Evolutionary conservation across 2,888 invertebrate species (phyloP).

Genomic region (Metellina segmentata): DNA sequence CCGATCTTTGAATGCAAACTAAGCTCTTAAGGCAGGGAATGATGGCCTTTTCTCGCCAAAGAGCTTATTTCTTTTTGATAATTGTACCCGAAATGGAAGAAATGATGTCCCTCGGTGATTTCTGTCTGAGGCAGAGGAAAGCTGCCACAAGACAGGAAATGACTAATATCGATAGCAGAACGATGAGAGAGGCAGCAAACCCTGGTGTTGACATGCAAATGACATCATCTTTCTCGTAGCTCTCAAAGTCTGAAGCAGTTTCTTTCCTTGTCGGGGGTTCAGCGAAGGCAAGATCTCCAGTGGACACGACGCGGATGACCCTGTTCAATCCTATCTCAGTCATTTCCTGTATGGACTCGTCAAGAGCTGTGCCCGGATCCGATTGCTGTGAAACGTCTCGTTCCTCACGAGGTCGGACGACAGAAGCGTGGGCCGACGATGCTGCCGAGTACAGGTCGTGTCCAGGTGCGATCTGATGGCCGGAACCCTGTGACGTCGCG

Average conservation of each 20-base stretch:
- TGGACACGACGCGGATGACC: conserved; percentile 87
- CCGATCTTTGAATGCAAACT: background rate
- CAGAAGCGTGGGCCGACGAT: conserved; percentile 49
- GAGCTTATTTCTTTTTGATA: conserved; percentile 61
- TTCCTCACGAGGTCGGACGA: conserved; percentile 77
- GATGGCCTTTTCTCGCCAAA: conserved; percentile 2
- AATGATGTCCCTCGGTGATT: conserved; percentile 69
- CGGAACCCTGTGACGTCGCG: conserved; percentile 46
- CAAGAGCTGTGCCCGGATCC: background rate
- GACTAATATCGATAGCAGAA: conserved; percentile 90
- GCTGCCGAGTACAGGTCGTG: conserved; percentile 62
- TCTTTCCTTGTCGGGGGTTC: conserved; percentile 82
- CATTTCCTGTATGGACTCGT: conserved; percentile 55
- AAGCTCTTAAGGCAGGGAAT: conserved; percentile 50
- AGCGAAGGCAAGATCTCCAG: conserved; percentile 92
- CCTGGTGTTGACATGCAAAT: conserved; percentile 98
- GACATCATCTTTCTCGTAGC: conserved; percentile 81
- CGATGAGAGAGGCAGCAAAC: conserved; percentile 91
- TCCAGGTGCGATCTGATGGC: conserved; percentile 59
- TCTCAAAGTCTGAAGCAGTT: conserved; percentile 57
- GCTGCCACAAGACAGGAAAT: conserved; percentile 93
- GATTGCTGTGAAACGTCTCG: conserved; percentile 75
- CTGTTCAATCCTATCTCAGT: conserved; percentile 79
- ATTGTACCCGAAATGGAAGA: conserved; percentile 70
- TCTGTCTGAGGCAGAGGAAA: conserved; percentile 89